These are phyloP conservation scores for Phataginus tetradactyla DNA, from an alignment of 2,797 vertebrate genomes.

Conservation along the genomic window DNA sequence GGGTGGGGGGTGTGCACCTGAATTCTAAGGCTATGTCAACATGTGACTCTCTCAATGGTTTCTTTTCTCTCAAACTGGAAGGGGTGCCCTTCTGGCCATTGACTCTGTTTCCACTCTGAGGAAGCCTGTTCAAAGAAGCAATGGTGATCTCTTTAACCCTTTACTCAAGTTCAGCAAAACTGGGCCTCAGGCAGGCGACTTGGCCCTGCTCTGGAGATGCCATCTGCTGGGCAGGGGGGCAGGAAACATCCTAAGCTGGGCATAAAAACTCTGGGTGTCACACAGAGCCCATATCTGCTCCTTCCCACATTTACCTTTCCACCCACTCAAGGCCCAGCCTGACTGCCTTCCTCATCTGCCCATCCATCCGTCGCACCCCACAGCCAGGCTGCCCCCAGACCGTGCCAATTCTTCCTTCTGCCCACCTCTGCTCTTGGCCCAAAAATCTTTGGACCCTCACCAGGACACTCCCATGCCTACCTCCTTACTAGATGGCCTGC, in stretches of 20 bases:
- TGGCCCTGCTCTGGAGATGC: not conserved
- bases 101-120: not conserved
- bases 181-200: not conserved
- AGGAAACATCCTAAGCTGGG: not conserved
- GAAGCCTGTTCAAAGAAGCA: not conserved
- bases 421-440: not conserved
- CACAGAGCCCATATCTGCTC: not conserved
- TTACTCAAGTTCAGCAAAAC: not conserved
- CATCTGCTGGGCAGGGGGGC: not conserved
- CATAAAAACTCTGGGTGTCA: not conserved
- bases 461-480: not conserved
- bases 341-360: too few relatives aligned
- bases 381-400: not conserved
- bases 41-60: not conserved
- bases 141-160: not conserved
- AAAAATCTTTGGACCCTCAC: not conserved
- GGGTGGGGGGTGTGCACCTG: not conserved
- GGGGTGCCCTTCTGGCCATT: not conserved
- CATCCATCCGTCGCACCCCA: not conserved
- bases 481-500: not conserved
- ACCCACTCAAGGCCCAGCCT: not conserved
- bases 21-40: not conserved
- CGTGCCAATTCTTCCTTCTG: not conserved
- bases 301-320: not conserved
- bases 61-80: not conserved